Conservation (phyloP, 2,113 vertebrate genomes). For the Hepsetus odoe region DNA sequence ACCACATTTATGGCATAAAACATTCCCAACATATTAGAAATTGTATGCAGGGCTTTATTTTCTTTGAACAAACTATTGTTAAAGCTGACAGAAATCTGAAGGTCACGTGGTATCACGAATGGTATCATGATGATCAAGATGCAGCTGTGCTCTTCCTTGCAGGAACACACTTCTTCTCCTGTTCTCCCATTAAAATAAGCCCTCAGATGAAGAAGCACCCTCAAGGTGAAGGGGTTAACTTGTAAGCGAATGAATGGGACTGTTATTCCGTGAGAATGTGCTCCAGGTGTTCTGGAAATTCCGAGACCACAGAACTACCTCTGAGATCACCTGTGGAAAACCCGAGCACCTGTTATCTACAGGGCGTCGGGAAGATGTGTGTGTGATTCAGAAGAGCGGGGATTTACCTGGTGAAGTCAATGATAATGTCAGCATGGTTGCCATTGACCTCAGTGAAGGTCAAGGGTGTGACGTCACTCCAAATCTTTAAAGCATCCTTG, state of each 20-base stretch:
- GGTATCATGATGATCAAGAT: too few relatives aligned
- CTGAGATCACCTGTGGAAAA: constrained; percentile 10
- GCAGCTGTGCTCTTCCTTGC: too few relatives aligned
- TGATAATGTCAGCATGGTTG: constrained; percentile 86
- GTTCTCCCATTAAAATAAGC: too few relatives aligned
- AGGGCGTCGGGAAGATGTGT: neutral
- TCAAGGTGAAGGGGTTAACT: neutral
- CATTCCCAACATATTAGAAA: too few relatives aligned
- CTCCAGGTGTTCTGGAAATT: neutral
- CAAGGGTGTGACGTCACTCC: constrained; percentile 89
- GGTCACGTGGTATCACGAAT: too few relatives aligned
- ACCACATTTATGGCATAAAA: too few relatives aligned
- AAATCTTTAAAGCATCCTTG: constrained; percentile 85
- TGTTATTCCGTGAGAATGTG: neutral
- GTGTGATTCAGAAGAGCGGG: constrained; percentile 59
- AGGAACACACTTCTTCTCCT: too few relatives aligned
- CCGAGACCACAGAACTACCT: neutral
- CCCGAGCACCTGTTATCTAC: constrained; percentile 8
- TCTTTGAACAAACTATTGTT: too few relatives aligned
- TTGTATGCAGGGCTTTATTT: too few relatives aligned
- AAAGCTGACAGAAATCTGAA: too few relatives aligned
- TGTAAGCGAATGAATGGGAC: neutral
- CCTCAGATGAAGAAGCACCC: neutral
- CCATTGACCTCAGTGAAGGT: constrained; percentile 87
- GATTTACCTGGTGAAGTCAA: constrained; percentile 82